These are phyloP conservation scores for Pentamera pediparva DNA, from an alignment of 53 echinoderm and acorn worm species.

Conservation along the genomic window DNA sequence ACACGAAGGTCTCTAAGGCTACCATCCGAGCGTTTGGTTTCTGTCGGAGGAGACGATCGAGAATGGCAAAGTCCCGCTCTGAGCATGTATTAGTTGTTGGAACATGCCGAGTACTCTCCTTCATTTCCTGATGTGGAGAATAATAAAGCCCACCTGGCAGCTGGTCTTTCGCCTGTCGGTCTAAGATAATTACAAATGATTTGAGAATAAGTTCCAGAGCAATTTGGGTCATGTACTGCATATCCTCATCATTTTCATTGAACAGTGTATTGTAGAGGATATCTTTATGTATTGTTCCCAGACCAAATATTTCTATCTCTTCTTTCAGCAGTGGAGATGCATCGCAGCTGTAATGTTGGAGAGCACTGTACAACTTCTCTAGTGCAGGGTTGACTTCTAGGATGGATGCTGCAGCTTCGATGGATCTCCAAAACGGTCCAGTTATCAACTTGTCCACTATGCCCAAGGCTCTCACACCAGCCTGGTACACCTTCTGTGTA, in stretches of 20 bases:
- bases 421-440: conserved; percentile 59
- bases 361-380: neutral
- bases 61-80: conserved; percentile 48
- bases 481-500: conserved; percentile 40
- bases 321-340: conserved; percentile 28
- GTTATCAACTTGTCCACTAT: conserved; percentile 59
- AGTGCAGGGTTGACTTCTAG: conserved; percentile 4
- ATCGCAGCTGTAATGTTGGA: conserved; percentile 16
- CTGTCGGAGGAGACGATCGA: conserved; percentile 29
- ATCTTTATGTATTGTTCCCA: conserved; percentile 36
- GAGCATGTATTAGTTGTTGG: conserved; percentile 47
- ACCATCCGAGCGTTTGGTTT: conserved; percentile 45
- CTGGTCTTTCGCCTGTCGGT: conserved; percentile 50
- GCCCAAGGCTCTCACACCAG: conserved; percentile 42
- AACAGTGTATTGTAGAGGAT: conserved; percentile 26
- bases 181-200: conserved; percentile 31
- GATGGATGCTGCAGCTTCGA: neutral
- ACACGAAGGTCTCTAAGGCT: conserved; percentile 38
- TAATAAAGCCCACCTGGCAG: conserved; percentile 41
- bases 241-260: conserved; percentile 18
- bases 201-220: conserved; percentile 41
- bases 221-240: conserved; percentile 31
- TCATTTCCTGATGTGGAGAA: neutral
- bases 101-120: conserved; percentile 26
- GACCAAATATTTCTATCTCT: conserved; percentile 14